Conservation (phyloP, 2,888 invertebrate species). For the Amphiduros pacificus region DNA sequence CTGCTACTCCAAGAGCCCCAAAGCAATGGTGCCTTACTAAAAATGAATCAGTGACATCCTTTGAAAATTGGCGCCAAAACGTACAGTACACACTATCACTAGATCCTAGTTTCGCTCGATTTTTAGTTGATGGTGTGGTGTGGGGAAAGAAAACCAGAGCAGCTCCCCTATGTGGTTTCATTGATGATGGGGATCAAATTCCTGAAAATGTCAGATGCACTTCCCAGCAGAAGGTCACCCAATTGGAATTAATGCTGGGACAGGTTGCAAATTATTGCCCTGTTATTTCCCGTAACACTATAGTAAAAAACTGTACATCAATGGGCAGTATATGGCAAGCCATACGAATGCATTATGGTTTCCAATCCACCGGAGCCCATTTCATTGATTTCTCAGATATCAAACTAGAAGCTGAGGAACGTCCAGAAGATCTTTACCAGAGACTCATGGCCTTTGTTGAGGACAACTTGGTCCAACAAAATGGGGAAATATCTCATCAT, state of each 20-base stretch:
- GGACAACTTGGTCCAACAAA: constrained; percentile 26
- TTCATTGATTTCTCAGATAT: constrained; percentile 30
- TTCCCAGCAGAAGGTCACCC: constrained; percentile 23
- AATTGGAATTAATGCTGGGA: constrained; percentile 29
- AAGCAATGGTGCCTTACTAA: constrained; percentile 33
- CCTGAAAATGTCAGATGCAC: constrained; percentile 13
- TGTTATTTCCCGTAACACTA: constrained; percentile 14
- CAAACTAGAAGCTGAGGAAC: constrained; percentile 25
- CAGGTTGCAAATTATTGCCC: constrained; percentile 30
- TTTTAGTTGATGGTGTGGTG: constrained; percentile 23
- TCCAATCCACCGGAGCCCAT: constrained; percentile 34
- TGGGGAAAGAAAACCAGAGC: constrained; percentile 26
- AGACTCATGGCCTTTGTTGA: constrained; percentile 27
- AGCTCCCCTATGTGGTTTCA: constrained; percentile 18
- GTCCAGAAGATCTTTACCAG: constrained; percentile 30
- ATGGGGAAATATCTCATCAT: constrained; percentile 15
- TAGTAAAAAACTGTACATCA: constrained; percentile 11
- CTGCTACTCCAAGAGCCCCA: constrained; percentile 18
- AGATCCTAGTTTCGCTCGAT: constrained; percentile 24
- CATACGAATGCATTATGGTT: constrained; percentile 34
- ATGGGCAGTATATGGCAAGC: constrained; percentile 20
- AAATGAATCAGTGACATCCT: constrained; percentile 28
- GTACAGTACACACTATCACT: constrained; percentile 26
- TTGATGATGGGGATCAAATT: constrained; percentile 22
- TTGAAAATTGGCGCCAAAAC: constrained; percentile 30